Conservation (phyloP, 1,140 invertebrate genomes). For the Bombus waltoni region DNA sequence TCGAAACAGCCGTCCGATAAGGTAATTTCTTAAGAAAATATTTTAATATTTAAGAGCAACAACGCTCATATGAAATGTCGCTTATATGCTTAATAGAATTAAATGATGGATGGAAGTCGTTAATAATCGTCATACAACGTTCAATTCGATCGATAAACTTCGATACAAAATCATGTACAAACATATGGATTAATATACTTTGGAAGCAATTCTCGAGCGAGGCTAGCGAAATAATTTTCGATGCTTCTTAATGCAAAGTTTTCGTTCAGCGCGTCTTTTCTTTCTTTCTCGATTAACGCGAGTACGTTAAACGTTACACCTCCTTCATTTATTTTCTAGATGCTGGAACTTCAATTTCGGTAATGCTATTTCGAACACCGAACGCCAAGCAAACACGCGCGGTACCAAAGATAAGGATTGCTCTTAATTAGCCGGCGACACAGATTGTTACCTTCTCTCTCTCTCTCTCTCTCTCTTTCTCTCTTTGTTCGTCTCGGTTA, state of each 20-base stretch:
- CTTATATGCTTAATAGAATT: too few species aligned
- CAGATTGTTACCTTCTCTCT: constrained; percentile 23
- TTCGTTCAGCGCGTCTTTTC: background rate
- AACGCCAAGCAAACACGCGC: constrained; percentile 6
- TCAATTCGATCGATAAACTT: too few species aligned
- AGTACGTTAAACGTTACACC: background rate
- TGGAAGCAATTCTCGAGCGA: background rate
- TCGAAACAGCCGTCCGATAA: background rate
- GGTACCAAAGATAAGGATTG: constrained; percentile 49
- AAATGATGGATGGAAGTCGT: too few species aligned
- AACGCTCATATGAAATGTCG: too few species aligned
- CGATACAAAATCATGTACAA: too few species aligned
- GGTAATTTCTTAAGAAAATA: background rate
- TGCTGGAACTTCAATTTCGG: background rate
- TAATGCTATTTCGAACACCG: background rate
- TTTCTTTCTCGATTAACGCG: background rate
- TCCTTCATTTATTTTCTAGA: background rate
- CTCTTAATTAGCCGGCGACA: constrained; percentile 50
- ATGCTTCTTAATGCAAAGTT: background rate
- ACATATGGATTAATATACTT: too few species aligned
- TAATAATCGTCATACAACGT: too few species aligned
- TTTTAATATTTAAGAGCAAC: background rate
- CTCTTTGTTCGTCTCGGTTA: background rate
- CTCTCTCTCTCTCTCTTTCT: background rate
- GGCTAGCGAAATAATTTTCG: background rate